Base-by-base conservation (phyloP, 2,113 vertebrate species). In the Alethe castanea region DNA sequence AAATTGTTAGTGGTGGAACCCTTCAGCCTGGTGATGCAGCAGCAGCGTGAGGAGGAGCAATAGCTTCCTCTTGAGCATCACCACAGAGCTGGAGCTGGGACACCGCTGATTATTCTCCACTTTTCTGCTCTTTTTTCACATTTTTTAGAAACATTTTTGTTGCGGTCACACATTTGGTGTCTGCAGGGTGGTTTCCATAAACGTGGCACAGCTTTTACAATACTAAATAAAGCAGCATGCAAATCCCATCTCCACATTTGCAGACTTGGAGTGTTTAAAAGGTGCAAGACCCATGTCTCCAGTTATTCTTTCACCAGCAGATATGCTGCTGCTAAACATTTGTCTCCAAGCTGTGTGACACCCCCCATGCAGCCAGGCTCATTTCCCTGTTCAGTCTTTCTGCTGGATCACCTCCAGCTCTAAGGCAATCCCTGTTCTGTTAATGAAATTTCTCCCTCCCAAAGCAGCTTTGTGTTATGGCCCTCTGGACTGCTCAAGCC, bases 161-260 rank as follows among this genome's bases (percentile, higher is more conserved):
- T 66, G 69, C 0, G 0, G 84, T 85, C 1, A 0, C 78, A 72
- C 26, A 33, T 50, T 96, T 54, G 31, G 19, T 62, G 78, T 62
- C 90, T 69, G 84, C 38, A 20, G 81, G 70, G 74, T 1, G 4
- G 73, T 76, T 84, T 57, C 86, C 4, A 6, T 40, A 69, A 79
- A 81, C 0, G 1, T 12, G 1, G 71, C 53, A 29, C 70, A 50
- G 29, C 48, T 52, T 38, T n/a, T 40, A 44, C 18, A 33, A 4
- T 20, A 40, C 70, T 76, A 71, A 89, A 87, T 72, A 85, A 84
- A 87, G 94, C 73, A 79, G 70, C 70, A 48, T 53, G 86, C 73
- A 81, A 81, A 91, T 79, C 81, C 72, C 73, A 74, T 78, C 81
- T 23, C 56, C 23, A 12, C 38, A 9, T 19, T 70, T 1, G 0